Percentiles rank a stretch among this genome's conserved stretches.
phyloP scores from a whole-genome alignment of 2,113 vertebrate genomes.

The Triplophysa tibetana region DNA sequence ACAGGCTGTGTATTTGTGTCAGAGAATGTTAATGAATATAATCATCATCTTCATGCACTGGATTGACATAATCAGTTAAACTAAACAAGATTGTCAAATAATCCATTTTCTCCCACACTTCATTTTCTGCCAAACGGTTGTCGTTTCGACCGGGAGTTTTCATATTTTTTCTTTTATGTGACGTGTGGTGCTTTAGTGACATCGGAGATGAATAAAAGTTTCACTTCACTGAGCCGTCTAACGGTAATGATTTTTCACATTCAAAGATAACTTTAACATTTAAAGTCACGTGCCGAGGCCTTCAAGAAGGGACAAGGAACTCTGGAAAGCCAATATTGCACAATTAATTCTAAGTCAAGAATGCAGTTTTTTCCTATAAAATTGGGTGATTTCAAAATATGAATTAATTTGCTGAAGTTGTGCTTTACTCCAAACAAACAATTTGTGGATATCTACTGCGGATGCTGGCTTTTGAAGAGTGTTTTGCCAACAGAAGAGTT shows the following conservation, averaged over 20 bases:
- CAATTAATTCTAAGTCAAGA: slow-evolving; percentile 5
- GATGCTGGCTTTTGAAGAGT: slow-evolving; percentile 51
- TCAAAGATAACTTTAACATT: slow-evolving; percentile 29
- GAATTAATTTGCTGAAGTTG: slow-evolving; percentile 44
- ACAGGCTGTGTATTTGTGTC: slow-evolving; percentile 53
- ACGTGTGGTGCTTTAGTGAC: slow-evolving; percentile 59
- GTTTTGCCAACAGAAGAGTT: slow-evolving; percentile 44
- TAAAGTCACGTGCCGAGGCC: slow-evolving; percentile 15
- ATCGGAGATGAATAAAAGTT: slow-evolving; percentile 58
- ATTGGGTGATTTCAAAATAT: slow-evolving; percentile 40
- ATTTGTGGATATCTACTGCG: slow-evolving; percentile 59
- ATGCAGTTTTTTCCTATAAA: neutral
- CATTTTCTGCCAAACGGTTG: slow-evolving; percentile 54
- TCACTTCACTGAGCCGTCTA: slow-evolving; percentile 59
- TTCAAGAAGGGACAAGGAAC: neutral
- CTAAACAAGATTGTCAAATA: slow-evolving; percentile 63
- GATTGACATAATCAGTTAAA: slow-evolving; percentile 55
- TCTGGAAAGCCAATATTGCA: slow-evolving; percentile 1
- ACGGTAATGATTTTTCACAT: slow-evolving; percentile 63
- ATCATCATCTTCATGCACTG: slow-evolving; percentile 63
- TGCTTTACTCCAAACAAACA: slow-evolving; percentile 52
- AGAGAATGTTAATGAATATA: slow-evolving; percentile 56
- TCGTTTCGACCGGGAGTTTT: slow-evolving; percentile 52
- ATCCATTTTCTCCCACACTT: slow-evolving; percentile 62
- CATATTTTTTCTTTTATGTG: slow-evolving; percentile 43